A percentile compares a stretch with the other conserved stretches of the same genome.
phyloP scores from a whole-genome alignment of 2,888 invertebrate species.

The Cetonia aurata region DNA sequence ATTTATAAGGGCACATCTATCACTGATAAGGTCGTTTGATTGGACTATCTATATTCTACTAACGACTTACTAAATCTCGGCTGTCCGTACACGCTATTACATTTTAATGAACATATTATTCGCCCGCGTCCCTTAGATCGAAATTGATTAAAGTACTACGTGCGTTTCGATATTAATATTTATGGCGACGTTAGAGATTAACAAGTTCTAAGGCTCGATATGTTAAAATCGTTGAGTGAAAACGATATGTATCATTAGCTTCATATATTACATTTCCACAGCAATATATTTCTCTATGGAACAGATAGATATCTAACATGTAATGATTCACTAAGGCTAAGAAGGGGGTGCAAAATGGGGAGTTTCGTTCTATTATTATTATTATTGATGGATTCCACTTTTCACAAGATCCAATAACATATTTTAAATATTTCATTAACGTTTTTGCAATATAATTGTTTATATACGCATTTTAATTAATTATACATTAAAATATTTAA shows the following conservation, averaged over 20 bases:
- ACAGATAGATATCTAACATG: background rate
- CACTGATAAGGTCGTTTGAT: too few species aligned
- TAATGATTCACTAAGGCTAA: too few species aligned
- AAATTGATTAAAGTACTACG: background rate
- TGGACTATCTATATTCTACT: background rate
- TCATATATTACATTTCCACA: background rate
- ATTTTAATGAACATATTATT: constrained; percentile 24
- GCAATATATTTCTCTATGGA: constrained; percentile 2
- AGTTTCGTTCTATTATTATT: too few species aligned
- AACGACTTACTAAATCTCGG: constrained; percentile 5
- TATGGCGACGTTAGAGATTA: constrained; percentile 2
- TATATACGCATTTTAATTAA: too few species aligned
- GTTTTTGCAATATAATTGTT: too few species aligned
- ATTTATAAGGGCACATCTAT: too few species aligned
- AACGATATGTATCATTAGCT: background rate
- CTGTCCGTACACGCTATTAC: background rate
- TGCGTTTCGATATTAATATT: constrained; percentile 6
- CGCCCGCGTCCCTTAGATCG: constrained; percentile 8
- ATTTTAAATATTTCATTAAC: too few species aligned
- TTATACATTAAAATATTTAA: too few species aligned
- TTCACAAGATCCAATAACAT: too few species aligned
- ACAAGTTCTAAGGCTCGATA: constrained; percentile 7
- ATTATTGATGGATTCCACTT: too few species aligned
- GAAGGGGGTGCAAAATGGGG: background rate
- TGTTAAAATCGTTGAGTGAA: background rate